Evolutionary conservation across 2,888 invertebrate species (phyloP), one percentile per base, ranked within the genome.

Genomic region (Oscheius onirici): DNA sequence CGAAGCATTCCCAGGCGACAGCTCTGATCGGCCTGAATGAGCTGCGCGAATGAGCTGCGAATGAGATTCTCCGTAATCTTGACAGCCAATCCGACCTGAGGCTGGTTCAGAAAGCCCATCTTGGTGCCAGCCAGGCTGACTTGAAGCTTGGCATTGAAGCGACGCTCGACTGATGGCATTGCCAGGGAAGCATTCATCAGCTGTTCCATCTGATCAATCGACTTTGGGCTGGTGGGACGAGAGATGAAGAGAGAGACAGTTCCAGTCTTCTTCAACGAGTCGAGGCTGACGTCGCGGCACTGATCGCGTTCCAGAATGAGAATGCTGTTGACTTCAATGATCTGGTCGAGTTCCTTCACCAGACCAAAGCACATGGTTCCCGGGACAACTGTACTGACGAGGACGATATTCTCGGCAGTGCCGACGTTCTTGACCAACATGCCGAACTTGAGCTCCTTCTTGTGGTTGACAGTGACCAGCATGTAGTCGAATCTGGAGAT

Each of bases 401-500:
- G n/a, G n/a, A 49, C 63, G 15, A 26, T 55, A 2, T n/a, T n/a
- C 11, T 28, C 8, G 15, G 5, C 24, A 1, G 46, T 24, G 13
- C 28, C 28, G 26, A 26, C 55, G 22, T 58, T 58, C 28, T 63
- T 49, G 17, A 63, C 63, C 63, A 63, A 26, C 63, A 63, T 63
- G 15, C 63, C 63, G 46, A 63, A 63, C 34, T 63, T 63, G 20
- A 20, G 49, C 22, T 49, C 22, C 49, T 17, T 17, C 10, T 17
- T 49, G 17, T 17, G 22, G 17, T 49, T 49, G 17, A 49, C 22
- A 22, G 49, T 49, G 3, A 49, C 17, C 20, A 49, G 17, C 20
- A 49, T 49, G 49, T 20, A 22, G 17, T 17, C 2, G 49, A 17
- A 49, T 17, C 49, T 49, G 34, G n/a, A 20, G 20, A 17, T 46